Base-by-base conservation (phyloP, 2,888 invertebrate genomes). In the Yponomeuta evonymella region DNA sequence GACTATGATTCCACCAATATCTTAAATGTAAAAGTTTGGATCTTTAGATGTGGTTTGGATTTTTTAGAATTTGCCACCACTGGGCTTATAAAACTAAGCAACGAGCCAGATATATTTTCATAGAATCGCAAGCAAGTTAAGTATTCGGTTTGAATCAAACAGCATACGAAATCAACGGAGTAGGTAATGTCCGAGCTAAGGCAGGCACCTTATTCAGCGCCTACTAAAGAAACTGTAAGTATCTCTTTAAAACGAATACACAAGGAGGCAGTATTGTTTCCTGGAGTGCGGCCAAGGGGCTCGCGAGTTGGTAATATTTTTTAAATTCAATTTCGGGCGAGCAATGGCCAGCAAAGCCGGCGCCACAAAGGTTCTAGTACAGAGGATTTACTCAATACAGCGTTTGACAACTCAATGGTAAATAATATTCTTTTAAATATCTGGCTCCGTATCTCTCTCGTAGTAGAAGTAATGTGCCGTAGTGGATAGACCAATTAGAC, bases 281-380 rank as follows among this genome's bases (percentile, higher is more conserved):
- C 89, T 91, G 90, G 91, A 90, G 81, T 79, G 83, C 83, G 79
- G 90, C 91, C 91, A 91, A 89, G 84, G 81, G 83, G 83, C 87
- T 83, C 85, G 84, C 83, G 85, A 85, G 83, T 85, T 79, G 86
- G 90, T 89, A 88, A 91, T 91, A 91, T 91, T 91, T 91, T 91
- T 91, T 88, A 90, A 91, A 91, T 91, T 91, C 90, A 91, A 91
- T 91, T 91, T 90, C 87, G 85, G 86, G 86, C 85, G 86, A 89
- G 89, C 90, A 89, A 86, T 89, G 88, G 84, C 79, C 81, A 48
- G 36, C 33, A 30, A 29, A 12, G n/a, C 62, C 9, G n/a, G 65
- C 15, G 15, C 30, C 30, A 29, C 51, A 58, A 58, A 12, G 51
- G 15, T 15, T 58, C 15, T 15, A 58, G 15, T 58, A 58, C 51